Percentiles rank a stretch among this genome's conserved stretches.
phyloP scores from a whole-genome alignment of 2,113 vertebrate genomes.

The Origma solitaria region DNA sequence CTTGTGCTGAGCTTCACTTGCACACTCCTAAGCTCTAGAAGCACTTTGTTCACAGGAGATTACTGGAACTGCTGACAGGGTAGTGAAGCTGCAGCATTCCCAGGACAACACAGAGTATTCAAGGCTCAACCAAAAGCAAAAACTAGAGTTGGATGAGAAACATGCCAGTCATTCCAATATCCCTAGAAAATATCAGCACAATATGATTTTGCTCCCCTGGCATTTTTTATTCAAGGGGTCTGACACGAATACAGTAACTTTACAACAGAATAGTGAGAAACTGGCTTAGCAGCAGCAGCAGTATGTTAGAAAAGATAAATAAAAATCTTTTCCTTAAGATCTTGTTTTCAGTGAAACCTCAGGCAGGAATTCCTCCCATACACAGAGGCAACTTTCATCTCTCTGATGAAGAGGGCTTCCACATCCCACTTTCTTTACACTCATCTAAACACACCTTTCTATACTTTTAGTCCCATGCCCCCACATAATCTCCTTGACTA shows the following conservation, averaged over 20 bases:
- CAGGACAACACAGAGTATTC: background rate
- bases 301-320: background rate
- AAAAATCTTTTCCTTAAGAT: background rate
- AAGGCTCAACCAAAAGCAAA: background rate
- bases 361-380: background rate
- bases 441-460: background rate
- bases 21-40: background rate
- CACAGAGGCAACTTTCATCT: background rate
- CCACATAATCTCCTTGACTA: background rate
- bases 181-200: background rate
- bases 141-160: background rate
- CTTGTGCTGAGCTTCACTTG: background rate
- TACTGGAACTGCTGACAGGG: fast-evolving
- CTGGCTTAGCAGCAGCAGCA: background rate
- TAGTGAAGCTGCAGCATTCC: background rate
- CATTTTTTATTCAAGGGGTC: background rate
- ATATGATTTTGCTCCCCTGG: background rate
- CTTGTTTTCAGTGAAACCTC: background rate
- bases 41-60: background rate
- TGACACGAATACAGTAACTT: background rate
- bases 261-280: background rate
- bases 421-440: background rate
- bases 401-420: background rate
- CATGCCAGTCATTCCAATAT: background rate
- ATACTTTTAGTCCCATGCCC: background rate